Evolutionary conservation across 2,113 vertebrate species (phyloP), one percentile per base, ranked within the genome.

Genomic region (Regulus satrapa): DNA sequence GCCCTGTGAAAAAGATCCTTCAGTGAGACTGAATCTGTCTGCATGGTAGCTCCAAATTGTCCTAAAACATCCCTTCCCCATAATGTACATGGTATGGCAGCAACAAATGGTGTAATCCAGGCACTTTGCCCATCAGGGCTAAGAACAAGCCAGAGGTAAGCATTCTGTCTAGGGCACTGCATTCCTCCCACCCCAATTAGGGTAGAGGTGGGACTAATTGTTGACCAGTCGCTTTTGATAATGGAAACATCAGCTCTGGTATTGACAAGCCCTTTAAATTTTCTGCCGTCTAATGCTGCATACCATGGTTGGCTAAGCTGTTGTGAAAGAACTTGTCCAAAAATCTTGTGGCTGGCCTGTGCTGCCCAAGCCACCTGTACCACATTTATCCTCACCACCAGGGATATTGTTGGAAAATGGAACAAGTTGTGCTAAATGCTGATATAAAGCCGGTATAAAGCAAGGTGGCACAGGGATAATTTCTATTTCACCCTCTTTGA

Each of bases 81-180:
- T 17, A 23, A 18, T 18, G 24, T 18, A 26, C 46, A 23, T 13
- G 31, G 8, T 18, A 14, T 18, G 18, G 58, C 46, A 34, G 46
- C 75, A n/a, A 10, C 21, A 18, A 41, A 29, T 23, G 36, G 8
- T 13, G 18, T 10, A 23, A 4, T 43, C 6, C 8, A 10, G 21
- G 46, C 24, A 63, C 13, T 63, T 28, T 52, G 46, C 11, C 46
- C 4, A 1, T 63, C 36, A 21, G 46, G 48, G 18, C 59, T 38
- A 52, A 43, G 11, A 34, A 29, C 18, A 29, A 52, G 36, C 36
- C 2, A 0, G 19, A 29, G 25, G 9, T 54, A 38, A 45, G 15
- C 0, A 1, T 26, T 36, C 26, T 66, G 15, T 12, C 25, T 24
- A 3, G 15, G 40, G 19, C 1, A 0, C 16, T 54, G 32, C 15